phyloP scores from a whole-genome alignment of 2,113 vertebrate species.

The Todiramphus saurophagus region DNA sequence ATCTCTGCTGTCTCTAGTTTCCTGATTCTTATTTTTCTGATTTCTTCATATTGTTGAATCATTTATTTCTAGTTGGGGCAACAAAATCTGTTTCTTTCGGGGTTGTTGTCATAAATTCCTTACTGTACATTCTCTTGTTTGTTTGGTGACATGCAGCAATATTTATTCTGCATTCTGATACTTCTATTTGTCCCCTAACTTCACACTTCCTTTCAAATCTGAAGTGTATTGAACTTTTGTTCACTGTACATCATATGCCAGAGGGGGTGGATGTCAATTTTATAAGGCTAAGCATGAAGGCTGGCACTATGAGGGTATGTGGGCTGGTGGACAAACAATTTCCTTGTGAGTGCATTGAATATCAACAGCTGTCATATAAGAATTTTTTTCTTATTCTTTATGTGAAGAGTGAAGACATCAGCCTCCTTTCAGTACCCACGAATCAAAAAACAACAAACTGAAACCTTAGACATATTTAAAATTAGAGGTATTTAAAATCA shows the following conservation, averaged over 20 bases:
- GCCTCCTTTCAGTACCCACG: not conserved
- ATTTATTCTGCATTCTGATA: conserved; percentile 26
- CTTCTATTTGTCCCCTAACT: conserved; percentile 10
- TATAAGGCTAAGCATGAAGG: not conserved
- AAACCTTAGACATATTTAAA: not conserved
- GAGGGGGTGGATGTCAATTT: conserved; percentile 5
- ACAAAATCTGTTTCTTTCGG: conserved; percentile 15
- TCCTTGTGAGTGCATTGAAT: not conserved
- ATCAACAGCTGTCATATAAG: not conserved
- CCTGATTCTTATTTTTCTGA: not conserved
- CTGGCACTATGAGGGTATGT: not conserved
- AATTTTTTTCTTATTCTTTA: not conserved
- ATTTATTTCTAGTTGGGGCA: conserved; percentile 11
- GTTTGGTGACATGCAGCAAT: conserved; percentile 21
- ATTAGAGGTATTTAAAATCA: not conserved
- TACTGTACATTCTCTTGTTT: not conserved
- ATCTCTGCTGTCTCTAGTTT: not conserved
- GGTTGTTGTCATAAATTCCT: conserved; percentile 31
- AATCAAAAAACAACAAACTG: not conserved
- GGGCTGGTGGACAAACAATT: not conserved
- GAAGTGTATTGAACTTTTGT: conserved; percentile 38
- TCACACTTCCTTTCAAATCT: conserved; percentile 20
- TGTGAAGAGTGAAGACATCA: not conserved
- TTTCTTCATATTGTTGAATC: conserved; percentile 27
- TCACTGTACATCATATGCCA: not conserved